Conservation (phyloP, 30 jellyfish, hydroid and myxozoan species). For the Aurelia sp. region DNA sequence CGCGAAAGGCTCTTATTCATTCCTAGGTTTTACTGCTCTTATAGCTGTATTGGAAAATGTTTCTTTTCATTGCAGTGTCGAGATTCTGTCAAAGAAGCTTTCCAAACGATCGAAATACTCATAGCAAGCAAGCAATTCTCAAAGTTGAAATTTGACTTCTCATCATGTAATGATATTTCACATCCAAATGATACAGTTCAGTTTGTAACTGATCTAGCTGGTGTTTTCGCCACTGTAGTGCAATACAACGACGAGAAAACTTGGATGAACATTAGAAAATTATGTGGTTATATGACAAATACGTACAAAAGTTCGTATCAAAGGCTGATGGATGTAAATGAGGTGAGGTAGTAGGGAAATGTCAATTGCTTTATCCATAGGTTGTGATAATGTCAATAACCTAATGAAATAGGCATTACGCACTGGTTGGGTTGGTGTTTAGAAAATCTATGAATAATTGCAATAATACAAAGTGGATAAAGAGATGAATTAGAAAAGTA, state of each 20-base stretch:
- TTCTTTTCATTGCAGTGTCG: constrained; percentile 43
- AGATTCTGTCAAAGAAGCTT: constrained; percentile 56
- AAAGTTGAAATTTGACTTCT: constrained; percentile 44
- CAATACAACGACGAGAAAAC: constrained; percentile 69
- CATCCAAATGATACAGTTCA: constrained; percentile 61
- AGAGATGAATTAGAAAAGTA: no score
- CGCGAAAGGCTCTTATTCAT: no score
- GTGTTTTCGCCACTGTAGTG: constrained; percentile 65
- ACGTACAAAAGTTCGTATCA: constrained; percentile 49
- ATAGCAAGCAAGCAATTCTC: constrained; percentile 46
- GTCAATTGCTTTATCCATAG: neutral
- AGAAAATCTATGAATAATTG: no score
- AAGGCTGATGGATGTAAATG: constrained; percentile 57
- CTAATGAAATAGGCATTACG: no score
- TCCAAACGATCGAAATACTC: constrained; percentile 43
- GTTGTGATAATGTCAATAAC: no score
- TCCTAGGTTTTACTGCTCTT: no score
- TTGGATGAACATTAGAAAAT: constrained; percentile 65
- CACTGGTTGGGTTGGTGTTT: no score
- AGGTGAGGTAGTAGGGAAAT: constrained; percentile 12
- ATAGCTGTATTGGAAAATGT: neutral
- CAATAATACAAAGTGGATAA: no score
- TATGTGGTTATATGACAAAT: constrained; percentile 71
- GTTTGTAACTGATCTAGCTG: constrained; percentile 57
- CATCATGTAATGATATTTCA: constrained; percentile 71